Percentiles rank a stretch among this genome's conserved stretches.
Evolutionary conservation across 35 echinoderm and acorn worm genomes (phyloP).

Genomic region (Eucidaris tribuloides): DNA sequence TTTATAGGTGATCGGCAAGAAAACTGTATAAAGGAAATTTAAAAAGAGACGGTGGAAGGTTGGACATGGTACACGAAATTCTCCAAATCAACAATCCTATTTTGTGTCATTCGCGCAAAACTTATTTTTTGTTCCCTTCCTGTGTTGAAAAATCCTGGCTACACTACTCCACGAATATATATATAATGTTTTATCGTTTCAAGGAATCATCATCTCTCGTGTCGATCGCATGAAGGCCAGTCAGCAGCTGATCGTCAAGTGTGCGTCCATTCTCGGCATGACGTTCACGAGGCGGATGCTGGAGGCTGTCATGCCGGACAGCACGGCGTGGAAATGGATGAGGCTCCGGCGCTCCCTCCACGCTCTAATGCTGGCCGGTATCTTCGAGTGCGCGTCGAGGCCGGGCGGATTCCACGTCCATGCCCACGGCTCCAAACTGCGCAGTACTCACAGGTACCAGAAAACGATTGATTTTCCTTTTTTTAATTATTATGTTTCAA

Average conservation of each 20-base stretch:
- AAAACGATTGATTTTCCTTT: no score
- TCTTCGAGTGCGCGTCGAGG: constrained; percentile 92
- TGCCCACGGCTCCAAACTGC: background rate
- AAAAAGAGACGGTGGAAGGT: no score
- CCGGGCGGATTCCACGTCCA: constrained; percentile 12
- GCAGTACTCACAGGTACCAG: background rate
- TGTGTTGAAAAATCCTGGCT: no score
- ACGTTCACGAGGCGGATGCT: constrained; percentile 76
- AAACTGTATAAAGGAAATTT: no score
- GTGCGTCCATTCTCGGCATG: constrained; percentile 80
- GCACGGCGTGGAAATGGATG: constrained; percentile 13
- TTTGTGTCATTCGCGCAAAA: no score
- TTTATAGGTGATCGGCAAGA: no score
- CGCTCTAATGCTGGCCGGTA: constrained; percentile 58
- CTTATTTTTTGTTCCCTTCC: no score
- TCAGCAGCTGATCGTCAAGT: constrained; percentile 92
- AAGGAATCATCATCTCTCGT: constrained; percentile 85
- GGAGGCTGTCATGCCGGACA: constrained; percentile 66
- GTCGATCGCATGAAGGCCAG: constrained; percentile 91
- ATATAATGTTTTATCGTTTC: no score
- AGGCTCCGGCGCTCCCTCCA: constrained; percentile 62
- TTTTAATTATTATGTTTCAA: no score
- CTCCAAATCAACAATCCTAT: no score
- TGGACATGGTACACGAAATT: no score
- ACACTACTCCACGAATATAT: no score